A percentile compares a stretch with the other conserved stretches of the same genome.
Conservation (phyloP, 2,888 invertebrate genomes). For the Heteropelma amictum region DNA sequence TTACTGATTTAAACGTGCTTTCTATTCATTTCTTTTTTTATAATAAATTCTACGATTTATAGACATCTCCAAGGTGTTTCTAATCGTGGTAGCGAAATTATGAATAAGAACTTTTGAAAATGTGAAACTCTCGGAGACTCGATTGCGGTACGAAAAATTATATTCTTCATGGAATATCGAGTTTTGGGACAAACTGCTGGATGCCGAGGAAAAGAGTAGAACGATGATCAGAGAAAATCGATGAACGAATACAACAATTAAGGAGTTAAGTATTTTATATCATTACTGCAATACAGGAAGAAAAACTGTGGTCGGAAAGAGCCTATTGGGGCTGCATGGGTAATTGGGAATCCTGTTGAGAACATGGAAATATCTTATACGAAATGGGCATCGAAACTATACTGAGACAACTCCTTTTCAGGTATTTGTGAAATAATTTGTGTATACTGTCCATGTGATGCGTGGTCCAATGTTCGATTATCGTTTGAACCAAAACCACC, state of each 20-base stretch:
- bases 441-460: slow-evolving; percentile 24
- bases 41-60: no score
- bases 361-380: slow-evolving; percentile 75
- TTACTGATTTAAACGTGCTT: no score
- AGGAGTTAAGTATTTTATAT: not conserved
- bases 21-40: not conserved
- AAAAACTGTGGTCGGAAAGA: no score
- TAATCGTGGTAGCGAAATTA: not conserved
- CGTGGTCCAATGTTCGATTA: slow-evolving; percentile 62
- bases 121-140: no score
- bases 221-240: not conserved
- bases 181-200: not conserved
- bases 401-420: slow-evolving; percentile 20
- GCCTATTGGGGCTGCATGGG: slow-evolving; percentile 48
- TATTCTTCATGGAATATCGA: no score
- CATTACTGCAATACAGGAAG: slow-evolving; percentile 16
- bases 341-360: slow-evolving; percentile 74
- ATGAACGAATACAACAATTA: slow-evolving; percentile 7
- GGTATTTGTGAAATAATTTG: slow-evolving; percentile 11
- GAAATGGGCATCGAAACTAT: slow-evolving; percentile 59
- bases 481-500: slow-evolving; percentile 67
- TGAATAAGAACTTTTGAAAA: no score
- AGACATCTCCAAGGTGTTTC: no score
- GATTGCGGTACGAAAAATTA: no score
- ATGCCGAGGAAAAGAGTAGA: not conserved